Conservation (phyloP, 2,888 invertebrate genomes). For the Dorcus hopei region DNA sequence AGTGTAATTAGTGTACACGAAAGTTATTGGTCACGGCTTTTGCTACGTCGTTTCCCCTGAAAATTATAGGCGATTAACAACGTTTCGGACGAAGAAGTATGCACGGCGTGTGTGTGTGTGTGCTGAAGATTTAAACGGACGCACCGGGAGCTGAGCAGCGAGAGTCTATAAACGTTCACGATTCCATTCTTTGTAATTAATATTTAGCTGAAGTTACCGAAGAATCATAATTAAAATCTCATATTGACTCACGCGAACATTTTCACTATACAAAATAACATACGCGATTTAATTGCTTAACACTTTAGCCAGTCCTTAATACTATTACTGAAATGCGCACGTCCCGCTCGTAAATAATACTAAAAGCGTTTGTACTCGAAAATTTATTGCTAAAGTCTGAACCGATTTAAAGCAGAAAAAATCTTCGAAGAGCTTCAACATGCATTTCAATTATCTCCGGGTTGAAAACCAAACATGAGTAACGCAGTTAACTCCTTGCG, state of each 20-base stretch:
- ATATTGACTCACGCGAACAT: conserved; percentile 28
- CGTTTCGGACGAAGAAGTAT: conserved; percentile 7
- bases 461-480: too few species aligned
- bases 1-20: conserved; percentile 21
- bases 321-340: too few species aligned
- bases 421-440: too few species aligned
- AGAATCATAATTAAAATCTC: conserved; percentile 31
- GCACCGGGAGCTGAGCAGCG: conserved; percentile 24
- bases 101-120: conserved; percentile 1
- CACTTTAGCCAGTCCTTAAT: too few species aligned
- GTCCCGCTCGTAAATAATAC: too few species aligned
- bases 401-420: too few species aligned
- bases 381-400: too few species aligned
- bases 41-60: neutral
- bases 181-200: conserved; percentile 30
- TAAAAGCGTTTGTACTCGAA: too few species aligned
- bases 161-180: conserved; percentile 31
- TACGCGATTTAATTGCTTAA: neutral
- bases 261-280: conserved; percentile 1
- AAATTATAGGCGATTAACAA: neutral
- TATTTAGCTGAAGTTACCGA: conserved; percentile 27
- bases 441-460: too few species aligned
- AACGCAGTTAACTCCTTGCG: too few species aligned
- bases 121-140: neutral
- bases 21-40: neutral